phyloP scores from a whole-genome alignment of 1,140 invertebrate species.

The Dendroctonus ponderosae region DNA sequence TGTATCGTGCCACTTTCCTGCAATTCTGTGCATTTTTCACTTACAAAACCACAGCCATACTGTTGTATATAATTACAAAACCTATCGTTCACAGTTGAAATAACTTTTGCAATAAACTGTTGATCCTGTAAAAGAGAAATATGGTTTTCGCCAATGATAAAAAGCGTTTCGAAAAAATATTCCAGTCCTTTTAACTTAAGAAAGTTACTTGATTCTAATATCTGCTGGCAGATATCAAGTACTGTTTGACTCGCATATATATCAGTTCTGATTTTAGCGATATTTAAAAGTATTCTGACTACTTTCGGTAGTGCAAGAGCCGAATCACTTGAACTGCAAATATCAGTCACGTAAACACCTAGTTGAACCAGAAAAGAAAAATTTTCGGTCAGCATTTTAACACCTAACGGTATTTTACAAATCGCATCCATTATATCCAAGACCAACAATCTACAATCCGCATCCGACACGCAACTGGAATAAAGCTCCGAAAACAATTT shows the following conservation, averaged over 20 bases:
- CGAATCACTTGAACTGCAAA: conserved; percentile 6
- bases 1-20: conserved; percentile 8
- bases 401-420: conserved; percentile 59
- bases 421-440: conserved; percentile 60
- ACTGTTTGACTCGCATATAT: conserved; percentile 23
- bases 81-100: conserved; percentile 36
- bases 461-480: conserved; percentile 52
- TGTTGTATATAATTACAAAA: conserved; percentile 44
- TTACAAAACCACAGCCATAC: conserved; percentile 45
- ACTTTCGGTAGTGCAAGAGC: conserved; percentile 23
- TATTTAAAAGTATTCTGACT: conserved; percentile 30
- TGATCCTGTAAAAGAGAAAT: conserved; percentile 31
- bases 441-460: conserved; percentile 60
- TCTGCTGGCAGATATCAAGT: conserved; percentile 23
- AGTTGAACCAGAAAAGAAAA: conserved; percentile 60
- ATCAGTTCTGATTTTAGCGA: conserved; percentile 33
- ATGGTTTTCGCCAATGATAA: conserved; percentile 22
- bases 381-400: conserved; percentile 60
- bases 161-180: conserved; percentile 39
- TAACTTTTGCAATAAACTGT: conserved; percentile 36
- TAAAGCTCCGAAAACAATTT: conserved; percentile 60
- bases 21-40: conserved; percentile 11
- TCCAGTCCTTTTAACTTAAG: conserved; percentile 31
- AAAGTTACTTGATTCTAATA: conserved; percentile 18
- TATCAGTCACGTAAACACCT: conserved; percentile 13